Evolutionary conservation across 2,797 vertebrate genomes (phyloP).

Genomic region (Esox masquinongy): DNA sequence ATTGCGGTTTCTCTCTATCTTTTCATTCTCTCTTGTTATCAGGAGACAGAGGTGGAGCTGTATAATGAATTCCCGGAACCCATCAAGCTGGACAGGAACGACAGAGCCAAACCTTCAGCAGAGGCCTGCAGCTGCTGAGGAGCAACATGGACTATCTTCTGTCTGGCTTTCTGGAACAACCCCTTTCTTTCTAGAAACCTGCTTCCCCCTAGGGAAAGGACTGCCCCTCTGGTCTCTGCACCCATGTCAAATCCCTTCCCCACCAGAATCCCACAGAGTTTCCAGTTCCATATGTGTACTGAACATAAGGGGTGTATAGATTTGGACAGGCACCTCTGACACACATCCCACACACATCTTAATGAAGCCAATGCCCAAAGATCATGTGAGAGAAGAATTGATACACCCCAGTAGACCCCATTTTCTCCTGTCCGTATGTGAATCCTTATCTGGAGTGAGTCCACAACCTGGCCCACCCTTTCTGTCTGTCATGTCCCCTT

Average conservation of each 20-base stretch:
- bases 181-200: constrained; percentile 50
- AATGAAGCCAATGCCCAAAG: constrained; percentile 51
- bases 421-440: constrained; percentile 23
- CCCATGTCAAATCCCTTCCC: constrained; percentile 49
- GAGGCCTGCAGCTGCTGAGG: constrained; percentile 93
- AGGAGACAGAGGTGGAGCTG: constrained; percentile 94
- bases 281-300: neutral
- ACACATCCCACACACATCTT: constrained; percentile 41
- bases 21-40: constrained; percentile 2
- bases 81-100: constrained; percentile 91
- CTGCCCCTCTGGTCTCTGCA: constrained; percentile 64
- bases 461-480: constrained; percentile 24
- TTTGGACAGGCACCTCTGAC: constrained; percentile 40
- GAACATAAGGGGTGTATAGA: constrained; percentile 18
- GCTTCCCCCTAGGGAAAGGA: constrained; percentile 45
- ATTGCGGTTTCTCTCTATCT: neutral
- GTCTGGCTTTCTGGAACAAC: constrained; percentile 59
- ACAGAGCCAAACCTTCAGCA: constrained; percentile 83
- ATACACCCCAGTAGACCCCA: constrained; percentile 21
- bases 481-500: constrained; percentile 33
- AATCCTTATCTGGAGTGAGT: constrained; percentile 36
- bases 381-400: constrained; percentile 50
- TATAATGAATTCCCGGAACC: constrained; percentile 94
- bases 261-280: constrained; percentile 29
- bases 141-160: constrained; percentile 62